These are phyloP conservation scores for Tyrannus savana DNA, from an alignment of 2,113 vertebrate species.

Conservation along the genomic window DNA sequence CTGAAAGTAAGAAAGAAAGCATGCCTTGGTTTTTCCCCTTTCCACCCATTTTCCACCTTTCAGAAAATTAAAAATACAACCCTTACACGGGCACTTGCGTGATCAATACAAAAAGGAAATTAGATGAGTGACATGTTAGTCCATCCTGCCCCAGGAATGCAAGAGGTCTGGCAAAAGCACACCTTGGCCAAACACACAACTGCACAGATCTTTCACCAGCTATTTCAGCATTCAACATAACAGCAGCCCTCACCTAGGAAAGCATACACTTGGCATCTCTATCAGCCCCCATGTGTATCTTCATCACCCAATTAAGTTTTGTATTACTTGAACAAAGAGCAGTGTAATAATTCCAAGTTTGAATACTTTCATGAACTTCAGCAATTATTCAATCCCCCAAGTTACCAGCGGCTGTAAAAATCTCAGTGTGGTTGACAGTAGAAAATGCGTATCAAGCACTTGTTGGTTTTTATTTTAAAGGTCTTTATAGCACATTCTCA, in stretches of 20 bases:
- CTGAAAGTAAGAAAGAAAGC: conserved; percentile 58
- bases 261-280: neutral
- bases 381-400: neutral
- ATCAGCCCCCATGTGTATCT: neutral
- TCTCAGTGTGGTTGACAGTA: neutral
- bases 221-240: neutral
- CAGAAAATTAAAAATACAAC: neutral
- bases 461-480: neutral
- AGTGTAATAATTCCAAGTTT: neutral
- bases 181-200: neutral
- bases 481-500: neutral
- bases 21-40: neutral
- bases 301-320: neutral
- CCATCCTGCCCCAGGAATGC: neutral
- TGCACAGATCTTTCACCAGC: neutral
- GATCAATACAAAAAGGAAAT: neutral
- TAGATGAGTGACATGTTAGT: neutral
- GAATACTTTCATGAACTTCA: neutral
- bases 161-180: neutral
- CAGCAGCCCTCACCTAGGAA: neutral
- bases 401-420: neutral
- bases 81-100: neutral
- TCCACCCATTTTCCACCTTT: neutral
- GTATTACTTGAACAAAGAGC: neutral
- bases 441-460: neutral